phyloP scores from a whole-genome alignment of 2,113 vertebrate genomes.

The Sardina pilchardus region DNA sequence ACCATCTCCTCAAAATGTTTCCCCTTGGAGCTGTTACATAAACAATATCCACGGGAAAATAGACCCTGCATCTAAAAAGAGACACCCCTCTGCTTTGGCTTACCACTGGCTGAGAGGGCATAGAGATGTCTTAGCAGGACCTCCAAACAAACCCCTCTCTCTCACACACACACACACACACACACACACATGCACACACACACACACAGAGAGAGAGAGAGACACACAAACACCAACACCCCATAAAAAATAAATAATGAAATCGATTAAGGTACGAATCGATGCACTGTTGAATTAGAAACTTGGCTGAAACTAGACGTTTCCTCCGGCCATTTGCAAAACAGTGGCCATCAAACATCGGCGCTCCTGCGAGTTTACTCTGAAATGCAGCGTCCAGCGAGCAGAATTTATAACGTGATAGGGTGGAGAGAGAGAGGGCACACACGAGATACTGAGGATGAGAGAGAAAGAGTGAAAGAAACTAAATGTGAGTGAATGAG shows the following conservation, averaged over 20 bases:
- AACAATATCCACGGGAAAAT: not conserved
- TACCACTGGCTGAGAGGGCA: not conserved
- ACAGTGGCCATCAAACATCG: slow-evolving; percentile 29
- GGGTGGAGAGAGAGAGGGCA: not conserved
- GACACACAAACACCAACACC: slow-evolving; percentile 39
- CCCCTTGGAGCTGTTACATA: not conserved
- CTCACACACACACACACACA: slow-evolving; percentile 22
- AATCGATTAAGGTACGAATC: slow-evolving; percentile 50
- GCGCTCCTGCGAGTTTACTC: slow-evolving; percentile 37
- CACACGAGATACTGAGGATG: not conserved
- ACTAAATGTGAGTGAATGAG: too few relatives aligned
- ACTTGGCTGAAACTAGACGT: slow-evolving; percentile 43
- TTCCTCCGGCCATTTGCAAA: slow-evolving; percentile 40
- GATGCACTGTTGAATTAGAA: slow-evolving; percentile 52
- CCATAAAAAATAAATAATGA: slow-evolving; percentile 60
- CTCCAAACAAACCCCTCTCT: not conserved
- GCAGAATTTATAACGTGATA: not conserved
- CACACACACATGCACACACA: slow-evolving; percentile 15
- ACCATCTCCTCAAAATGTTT: not conserved
- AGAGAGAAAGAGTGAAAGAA: not conserved
- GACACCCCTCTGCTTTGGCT: not conserved
- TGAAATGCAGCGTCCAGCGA: not conserved
- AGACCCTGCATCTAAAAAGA: not conserved
- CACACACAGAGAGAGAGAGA: too few relatives aligned
- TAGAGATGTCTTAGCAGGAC: not conserved